These are phyloP conservation scores for Apodemia mormo DNA, from an alignment of 2,888 invertebrate genomes.

Conservation along the genomic window DNA sequence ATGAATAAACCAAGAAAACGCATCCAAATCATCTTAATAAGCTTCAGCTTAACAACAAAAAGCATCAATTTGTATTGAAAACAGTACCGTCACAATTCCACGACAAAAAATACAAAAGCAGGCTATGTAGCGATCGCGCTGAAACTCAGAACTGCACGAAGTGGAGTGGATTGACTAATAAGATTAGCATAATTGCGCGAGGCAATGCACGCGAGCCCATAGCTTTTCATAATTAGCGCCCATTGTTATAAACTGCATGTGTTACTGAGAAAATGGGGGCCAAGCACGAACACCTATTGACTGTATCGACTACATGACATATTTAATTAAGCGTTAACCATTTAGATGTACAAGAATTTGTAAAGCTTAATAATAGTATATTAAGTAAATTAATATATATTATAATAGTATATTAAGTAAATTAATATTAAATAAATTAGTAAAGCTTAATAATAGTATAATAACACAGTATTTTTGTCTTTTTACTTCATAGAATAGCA, in stretches of 20 bases:
- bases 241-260: conserved; percentile 49
- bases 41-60: conserved; percentile 22
- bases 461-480: too few relatives aligned
- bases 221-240: conserved; percentile 71
- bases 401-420: too few relatives aligned
- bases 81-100: conserved; percentile 28
- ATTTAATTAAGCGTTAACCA: background rate
- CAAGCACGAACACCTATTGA: conserved; percentile 12
- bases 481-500: too few relatives aligned
- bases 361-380: background rate
- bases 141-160: conserved; percentile 59
- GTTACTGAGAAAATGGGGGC: conserved; percentile 31
- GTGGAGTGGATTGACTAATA: conserved; percentile 75
- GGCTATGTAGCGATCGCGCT: conserved; percentile 46
- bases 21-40: background rate
- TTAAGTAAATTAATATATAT: too few relatives aligned
- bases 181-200: conserved; percentile 74
- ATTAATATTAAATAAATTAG: too few relatives aligned
- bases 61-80: conserved; percentile 1
- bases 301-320: conserved; percentile 4
- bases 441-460: too few relatives aligned
- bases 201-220: conserved; percentile 66
- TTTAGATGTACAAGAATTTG: background rate
- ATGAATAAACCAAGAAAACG: too few relatives aligned
- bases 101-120: conserved; percentile 32